Base-by-base conservation (phyloP, 2,888 invertebrate genomes). In the Pandemis corylana region DNA sequence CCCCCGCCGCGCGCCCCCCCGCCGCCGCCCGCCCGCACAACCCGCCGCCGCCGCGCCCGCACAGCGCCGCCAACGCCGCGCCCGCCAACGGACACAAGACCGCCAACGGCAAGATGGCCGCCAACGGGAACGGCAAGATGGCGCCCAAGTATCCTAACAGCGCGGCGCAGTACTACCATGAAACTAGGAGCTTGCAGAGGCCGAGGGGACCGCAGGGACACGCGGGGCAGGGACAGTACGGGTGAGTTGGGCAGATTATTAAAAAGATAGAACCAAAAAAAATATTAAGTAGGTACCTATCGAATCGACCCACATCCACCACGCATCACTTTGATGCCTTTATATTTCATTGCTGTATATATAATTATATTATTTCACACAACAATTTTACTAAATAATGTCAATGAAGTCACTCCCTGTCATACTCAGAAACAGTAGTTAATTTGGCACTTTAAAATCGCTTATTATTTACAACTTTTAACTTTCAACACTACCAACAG, bases 101-200 rank as follows among this genome's bases (percentile, higher is more conserved):
- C 42, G 46, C 59, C n/a, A 74, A 77, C 70, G 70, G 72, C 62
- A 71, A 77, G 65, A 63, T 64, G 67, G 64, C 71, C 36, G 56
- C 61, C 1, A 74, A 68, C n/a, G 72, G 53, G 13, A 78, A 82
- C 28, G 84, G 87, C 6, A 88, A 88, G 7, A 89, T 89, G 10
- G 81, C 85, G 12, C 84, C 88, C 6, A 90, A 83, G 59, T 84
- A 84, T 70, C 88, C 77, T 2, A 89, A 87, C 76, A 91, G 89
- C 70, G 90, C 89, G 0, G 89, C 91, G 72, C 91, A 91, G 85
- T 93, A 93, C 77, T 95, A 95, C 80, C 95, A 95, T 56, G 96
- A 96, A 78, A 96, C 96, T 0, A 86, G 96, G 67, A 96, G 96
- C 0, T 83, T 96, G 82, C 96, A 96, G 83, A 84, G 96, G 44